Base-by-base conservation (phyloP, 2,113 vertebrate genomes). In the Callospermophilus lateralis region DNA sequence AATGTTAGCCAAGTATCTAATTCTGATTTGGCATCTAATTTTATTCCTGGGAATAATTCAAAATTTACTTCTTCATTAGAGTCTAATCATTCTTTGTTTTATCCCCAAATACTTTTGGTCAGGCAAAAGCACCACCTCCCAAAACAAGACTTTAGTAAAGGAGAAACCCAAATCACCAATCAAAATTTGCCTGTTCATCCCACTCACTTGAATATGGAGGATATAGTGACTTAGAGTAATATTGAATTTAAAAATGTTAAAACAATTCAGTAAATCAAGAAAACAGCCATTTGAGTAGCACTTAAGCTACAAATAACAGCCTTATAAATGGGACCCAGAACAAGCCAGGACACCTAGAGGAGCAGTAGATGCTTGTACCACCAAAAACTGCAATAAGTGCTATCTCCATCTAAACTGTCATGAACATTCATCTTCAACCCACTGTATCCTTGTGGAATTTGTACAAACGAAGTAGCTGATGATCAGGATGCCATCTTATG, bases 401-500 rank as follows among this genome's bases (percentile, higher is more conserved):
- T 90, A 97, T 22, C 98, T 98, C 5, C 99, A 98, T 70, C 97
- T 98, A 53, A 87, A 95, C 84, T 98, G 98, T 1, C 98, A 97
- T 0, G 98, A 98, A 61, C 98, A 98, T 90, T 97, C 98, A 0
- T 98, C 99, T n/a, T 97, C 0, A 98, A 99, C 63, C 99, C 98
- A 0, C 95, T 99, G 39, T 99, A 98, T 89, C 99, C 99, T 0
- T 99, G 99, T 78, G 99, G 99, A 3, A 99, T 99, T 85, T 99
- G 99, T 93, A 98, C 99, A 1, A 98, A 98, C 1, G 99, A 99
- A 89, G 99, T 99, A 77, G 99, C 99, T 0, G 99, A 99, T 80
- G 98, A 99, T 96, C 99, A 99, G 97, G 99, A 99, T 26, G 99
- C 99, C 96, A 99, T 99, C 94, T 95, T 99, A 65, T 99, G 99